phyloP scores from a whole-genome alignment of 2,113 vertebrate species.

The Bufo gargarizans region DNA sequence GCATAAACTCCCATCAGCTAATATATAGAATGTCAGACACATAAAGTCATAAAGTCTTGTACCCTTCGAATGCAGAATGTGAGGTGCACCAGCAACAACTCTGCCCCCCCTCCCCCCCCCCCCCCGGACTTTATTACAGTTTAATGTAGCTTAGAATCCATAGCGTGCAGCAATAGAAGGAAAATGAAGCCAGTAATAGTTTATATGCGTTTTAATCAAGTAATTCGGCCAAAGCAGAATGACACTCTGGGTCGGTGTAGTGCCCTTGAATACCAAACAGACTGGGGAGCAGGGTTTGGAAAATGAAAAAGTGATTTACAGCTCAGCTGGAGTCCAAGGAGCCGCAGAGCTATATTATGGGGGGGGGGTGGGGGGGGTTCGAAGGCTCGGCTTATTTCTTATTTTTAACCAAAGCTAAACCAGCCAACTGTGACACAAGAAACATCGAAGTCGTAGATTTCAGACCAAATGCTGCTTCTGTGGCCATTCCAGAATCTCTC shows the following conservation, averaged over 20 bases:
- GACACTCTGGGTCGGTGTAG: constrained; percentile 64
- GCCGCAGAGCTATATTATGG: constrained; percentile 56
- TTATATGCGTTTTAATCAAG: constrained; percentile 83
- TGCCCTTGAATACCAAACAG: constrained; percentile 78
- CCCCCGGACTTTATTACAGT: constrained; percentile 66
- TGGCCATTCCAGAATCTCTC: background rate
- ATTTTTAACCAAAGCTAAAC: constrained; percentile 57
- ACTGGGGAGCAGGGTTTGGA: constrained; percentile 64
- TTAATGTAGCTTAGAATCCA: constrained; percentile 70
- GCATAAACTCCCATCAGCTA: constrained; percentile 35
- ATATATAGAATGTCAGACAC: constrained; percentile 32
- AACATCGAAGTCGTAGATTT: background rate
- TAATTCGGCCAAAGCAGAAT: constrained; percentile 73
- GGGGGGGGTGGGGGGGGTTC: background rate
- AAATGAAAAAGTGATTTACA: constrained; percentile 80
- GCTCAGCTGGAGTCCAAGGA: constrained; percentile 74
- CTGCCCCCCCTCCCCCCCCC: background rate
- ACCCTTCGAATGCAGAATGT: background rate
- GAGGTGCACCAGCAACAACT: background rate
- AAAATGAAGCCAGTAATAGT: constrained; percentile 73
- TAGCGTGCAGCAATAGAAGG: constrained; percentile 61
- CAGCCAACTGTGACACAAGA: constrained; percentile 65
- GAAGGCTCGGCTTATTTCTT: constrained; percentile 30
- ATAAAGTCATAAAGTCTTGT: background rate
- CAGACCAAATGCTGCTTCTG: background rate